Percentiles rank a stretch among this genome's conserved stretches.
Evolutionary conservation across 1,140 invertebrate genomes (phyloP).

Genomic region (Aphis gossypii): DNA sequence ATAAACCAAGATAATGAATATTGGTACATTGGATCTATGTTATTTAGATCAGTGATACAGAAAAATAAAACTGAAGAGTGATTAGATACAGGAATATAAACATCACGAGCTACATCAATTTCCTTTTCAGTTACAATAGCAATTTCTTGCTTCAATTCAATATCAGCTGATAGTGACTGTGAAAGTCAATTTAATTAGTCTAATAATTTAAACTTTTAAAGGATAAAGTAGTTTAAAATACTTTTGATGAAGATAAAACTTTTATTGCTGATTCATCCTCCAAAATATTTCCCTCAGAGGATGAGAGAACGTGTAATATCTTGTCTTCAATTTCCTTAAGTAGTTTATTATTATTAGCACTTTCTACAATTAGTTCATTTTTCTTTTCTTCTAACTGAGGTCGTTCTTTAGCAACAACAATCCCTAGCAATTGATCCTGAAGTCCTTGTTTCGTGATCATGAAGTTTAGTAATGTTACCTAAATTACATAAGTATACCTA

Average conservation of each 20-base stretch:
- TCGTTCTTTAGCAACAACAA: slow-evolving; percentile 89
- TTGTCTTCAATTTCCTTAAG: slow-evolving; percentile 95
- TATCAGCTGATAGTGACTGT: slow-evolving; percentile 79
- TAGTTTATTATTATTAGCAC: slow-evolving; percentile 86
- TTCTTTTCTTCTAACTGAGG: slow-evolving; percentile 92
- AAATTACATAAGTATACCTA: slow-evolving; percentile 35
- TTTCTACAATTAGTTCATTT: slow-evolving; percentile 88
- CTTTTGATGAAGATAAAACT: slow-evolving; percentile 90
- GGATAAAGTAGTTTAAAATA: slow-evolving; percentile 58
- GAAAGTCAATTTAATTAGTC: background rate
- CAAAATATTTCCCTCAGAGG: slow-evolving; percentile 91
- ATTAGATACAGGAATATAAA: slow-evolving; percentile 85
- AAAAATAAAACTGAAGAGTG: slow-evolving; percentile 92
- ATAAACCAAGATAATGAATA: slow-evolving; percentile 92
- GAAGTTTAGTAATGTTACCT: slow-evolving; percentile 91
- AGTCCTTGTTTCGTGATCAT: slow-evolving; percentile 94
- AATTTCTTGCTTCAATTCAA: slow-evolving; percentile 85
- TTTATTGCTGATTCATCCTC: slow-evolving; percentile 96
- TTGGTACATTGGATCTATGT: slow-evolving; percentile 96
- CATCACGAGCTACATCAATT: slow-evolving; percentile 83
- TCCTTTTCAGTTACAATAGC: slow-evolving; percentile 76
- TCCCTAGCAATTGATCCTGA: slow-evolving; percentile 82
- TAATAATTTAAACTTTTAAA: background rate
- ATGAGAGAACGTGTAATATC: slow-evolving; percentile 87
- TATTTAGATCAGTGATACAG: slow-evolving; percentile 86